phyloP scores from a whole-genome alignment of 2,888 invertebrate genomes.

The Troides helena region DNA sequence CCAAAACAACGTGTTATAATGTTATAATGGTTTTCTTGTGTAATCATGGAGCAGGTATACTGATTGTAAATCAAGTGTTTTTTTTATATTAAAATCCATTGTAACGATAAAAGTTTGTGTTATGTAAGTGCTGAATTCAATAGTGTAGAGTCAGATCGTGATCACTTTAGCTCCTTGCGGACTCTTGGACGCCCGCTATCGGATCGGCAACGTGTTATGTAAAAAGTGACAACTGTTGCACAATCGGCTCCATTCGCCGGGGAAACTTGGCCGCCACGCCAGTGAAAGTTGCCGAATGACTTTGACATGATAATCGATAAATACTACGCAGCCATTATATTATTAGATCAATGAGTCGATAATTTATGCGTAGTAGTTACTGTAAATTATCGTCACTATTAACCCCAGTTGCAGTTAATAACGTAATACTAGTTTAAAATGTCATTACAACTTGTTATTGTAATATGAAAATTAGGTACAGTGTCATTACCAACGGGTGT shows the following conservation, averaged over 20 bases:
- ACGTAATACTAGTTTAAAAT: constrained; percentile 18
- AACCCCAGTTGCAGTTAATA: constrained; percentile 14
- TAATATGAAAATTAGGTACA: constrained; percentile 24
- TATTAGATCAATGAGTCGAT: constrained; percentile 32
- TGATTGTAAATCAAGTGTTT: background rate
- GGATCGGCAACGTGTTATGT: constrained; percentile 56
- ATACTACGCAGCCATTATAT: constrained; percentile 44
- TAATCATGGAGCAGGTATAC: background rate
- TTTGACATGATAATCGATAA: constrained; percentile 61
- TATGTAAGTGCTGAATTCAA: background rate
- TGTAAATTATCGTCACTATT: constrained; percentile 3
- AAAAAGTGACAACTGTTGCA: constrained; percentile 76
- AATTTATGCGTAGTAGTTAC: constrained; percentile 1
- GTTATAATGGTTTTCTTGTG: background rate
- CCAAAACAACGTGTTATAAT: background rate
- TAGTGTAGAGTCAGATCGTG: background rate
- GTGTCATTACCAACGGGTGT: constrained; percentile 27
- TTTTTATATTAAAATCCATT: background rate
- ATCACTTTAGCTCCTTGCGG: constrained; percentile 23
- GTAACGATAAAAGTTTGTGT: background rate
- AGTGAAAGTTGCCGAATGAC: constrained; percentile 76
- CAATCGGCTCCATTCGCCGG: constrained; percentile 74
- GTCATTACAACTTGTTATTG: constrained; percentile 13
- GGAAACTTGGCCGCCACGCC: constrained; percentile 73
- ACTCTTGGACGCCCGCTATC: constrained; percentile 28